phyloP scores from a whole-genome alignment of 2,888 invertebrate species.

The Eilema griseolum region DNA sequence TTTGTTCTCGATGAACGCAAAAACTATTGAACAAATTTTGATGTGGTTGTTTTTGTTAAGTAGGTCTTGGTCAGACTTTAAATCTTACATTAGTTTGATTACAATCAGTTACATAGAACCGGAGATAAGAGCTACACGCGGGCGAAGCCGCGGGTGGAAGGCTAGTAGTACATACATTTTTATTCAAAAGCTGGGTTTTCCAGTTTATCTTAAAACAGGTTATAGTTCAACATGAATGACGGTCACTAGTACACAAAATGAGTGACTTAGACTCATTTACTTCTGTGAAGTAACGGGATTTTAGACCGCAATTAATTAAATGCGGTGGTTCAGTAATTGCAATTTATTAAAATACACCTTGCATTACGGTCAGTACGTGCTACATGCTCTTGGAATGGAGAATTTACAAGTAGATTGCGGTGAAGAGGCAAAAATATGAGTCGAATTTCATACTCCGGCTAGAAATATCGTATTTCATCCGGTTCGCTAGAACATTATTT shows the following conservation, averaged over 20 bases:
- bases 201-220: background rate
- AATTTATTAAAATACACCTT: slow-evolving; percentile 13
- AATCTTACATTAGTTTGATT: no score
- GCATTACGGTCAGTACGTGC: slow-evolving; percentile 8
- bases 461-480: background rate
- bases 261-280: slow-evolving; percentile 12
- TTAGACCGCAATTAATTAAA: slow-evolving; percentile 41
- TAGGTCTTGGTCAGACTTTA: no score
- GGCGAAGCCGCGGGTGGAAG: no score
- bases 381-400: background rate
- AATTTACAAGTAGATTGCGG: background rate
- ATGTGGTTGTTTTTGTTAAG: no score
- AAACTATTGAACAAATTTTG: no score
- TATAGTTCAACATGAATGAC: background rate
- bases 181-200: background rate
- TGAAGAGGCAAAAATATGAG: background rate
- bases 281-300: slow-evolving; percentile 43
- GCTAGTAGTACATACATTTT: no score
- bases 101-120: no score
- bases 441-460: no score
- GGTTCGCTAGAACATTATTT: no score
- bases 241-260: slow-evolving; percentile 5
- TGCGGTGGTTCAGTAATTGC: slow-evolving; percentile 25
- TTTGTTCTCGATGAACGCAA: no score
- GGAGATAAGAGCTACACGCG: no score